Conservation (phyloP, 2,888 invertebrate genomes). For the Stegophylla sp. region DNA sequence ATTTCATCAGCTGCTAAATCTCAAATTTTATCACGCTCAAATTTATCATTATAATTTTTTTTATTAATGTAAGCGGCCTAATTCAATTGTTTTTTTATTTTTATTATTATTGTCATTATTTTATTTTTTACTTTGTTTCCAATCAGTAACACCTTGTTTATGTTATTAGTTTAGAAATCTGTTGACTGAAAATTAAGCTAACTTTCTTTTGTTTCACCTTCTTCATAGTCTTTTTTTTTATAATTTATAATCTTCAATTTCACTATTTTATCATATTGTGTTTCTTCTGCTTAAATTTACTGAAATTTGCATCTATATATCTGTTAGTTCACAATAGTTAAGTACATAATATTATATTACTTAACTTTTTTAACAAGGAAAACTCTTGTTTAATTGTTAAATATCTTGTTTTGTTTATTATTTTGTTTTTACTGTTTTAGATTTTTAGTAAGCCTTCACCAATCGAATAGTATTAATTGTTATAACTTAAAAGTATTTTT, state of each 20-base stretch:
- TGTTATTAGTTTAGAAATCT: conserved; percentile 32
- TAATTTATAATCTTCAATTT: neutral
- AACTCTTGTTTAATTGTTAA: neutral
- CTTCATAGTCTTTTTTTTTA: neutral
- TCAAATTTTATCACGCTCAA: conserved; percentile 39
- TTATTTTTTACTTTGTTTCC: conserved; percentile 16
- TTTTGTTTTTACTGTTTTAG: conserved; percentile 2
- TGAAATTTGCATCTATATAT: neutral
- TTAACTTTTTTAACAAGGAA: neutral
- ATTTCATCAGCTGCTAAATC: conserved; percentile 19
- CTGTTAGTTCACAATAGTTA: conserved; percentile 13
- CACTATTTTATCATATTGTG: neutral
- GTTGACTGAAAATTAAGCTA: conserved; percentile 43
- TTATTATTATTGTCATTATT: conserved; percentile 18
- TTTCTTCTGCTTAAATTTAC: neutral
- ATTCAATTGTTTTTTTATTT: neutral
- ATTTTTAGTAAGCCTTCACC: neutral
- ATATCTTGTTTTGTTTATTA: conserved; percentile 31
- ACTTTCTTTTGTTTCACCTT: neutral
- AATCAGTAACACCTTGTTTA: neutral
- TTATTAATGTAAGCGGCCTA: conserved; percentile 11
- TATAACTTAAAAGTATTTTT: conserved; percentile 10
- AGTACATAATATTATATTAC: conserved; percentile 9
- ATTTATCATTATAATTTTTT: conserved; percentile 1
- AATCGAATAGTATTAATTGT: neutral